Base-by-base conservation (phyloP, 2,797 vertebrate genomes). In the Falco berigora region DNA sequence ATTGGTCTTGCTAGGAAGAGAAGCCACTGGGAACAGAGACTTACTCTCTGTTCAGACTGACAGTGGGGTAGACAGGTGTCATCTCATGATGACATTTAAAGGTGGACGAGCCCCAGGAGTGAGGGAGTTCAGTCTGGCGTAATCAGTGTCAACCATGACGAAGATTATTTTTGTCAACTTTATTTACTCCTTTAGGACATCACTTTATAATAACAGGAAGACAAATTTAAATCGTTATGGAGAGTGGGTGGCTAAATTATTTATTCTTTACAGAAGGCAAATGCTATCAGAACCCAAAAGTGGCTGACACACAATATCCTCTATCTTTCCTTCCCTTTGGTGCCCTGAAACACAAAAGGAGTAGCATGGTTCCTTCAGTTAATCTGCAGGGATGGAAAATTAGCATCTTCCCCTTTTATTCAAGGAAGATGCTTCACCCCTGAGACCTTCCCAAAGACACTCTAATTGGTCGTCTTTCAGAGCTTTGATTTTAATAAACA, bases 81-180 rank as follows among this genome's bases (percentile, higher is more conserved):
- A 95, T 89, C 85, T 94, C 88, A 53, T 68, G 78, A 71, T 94
- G 96, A 93, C 94, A 97, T 95, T 93, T 96, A 95, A 96, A 97
- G 94, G 90, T 96, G 90, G 90, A 95, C 2, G 14, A 95, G 90
- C 46, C 82, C 80, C 73, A 23, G 14, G 90, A 90, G 76, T 81
- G 79, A 79, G 63, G 63, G 86, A 92, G 34, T 79, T 95, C 75
- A 59, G 79, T 94, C 94, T 94, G 73, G 46, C 83, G 49, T 46
- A 94, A 96, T 96, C 87, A 96, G n/a, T 73, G 79, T 97, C 96
- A 96, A 50, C 15, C 12, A 42, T 66, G 87, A 92, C 62, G 91
- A 84, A 95, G 82, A 94, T 79, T 73, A 83, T 86, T 97, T 95
- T 88, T 95, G 94, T 84, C 94, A 91, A 88, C 25, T 88, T 94